Conservation (phyloP, 2,888 invertebrate species). For the Tinea semifulvella region DNA sequence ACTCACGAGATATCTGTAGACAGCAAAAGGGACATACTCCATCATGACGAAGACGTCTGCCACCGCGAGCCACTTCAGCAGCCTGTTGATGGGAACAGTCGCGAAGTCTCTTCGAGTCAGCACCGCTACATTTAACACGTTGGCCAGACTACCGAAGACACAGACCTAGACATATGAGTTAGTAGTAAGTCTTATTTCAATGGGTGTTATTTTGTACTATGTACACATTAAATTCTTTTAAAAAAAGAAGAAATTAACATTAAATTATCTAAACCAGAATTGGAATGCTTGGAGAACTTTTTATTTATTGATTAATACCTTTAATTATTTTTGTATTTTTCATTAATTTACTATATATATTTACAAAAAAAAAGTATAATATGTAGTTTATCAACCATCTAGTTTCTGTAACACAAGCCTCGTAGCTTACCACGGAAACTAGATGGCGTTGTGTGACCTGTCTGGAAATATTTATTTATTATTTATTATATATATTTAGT, state of each 20-base stretch:
- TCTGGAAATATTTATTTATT: background rate
- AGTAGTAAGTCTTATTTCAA: background rate
- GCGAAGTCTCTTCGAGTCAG: slow-evolving; percentile 84
- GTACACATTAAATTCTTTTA: too few relatives aligned
- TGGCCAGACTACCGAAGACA: slow-evolving; percentile 87
- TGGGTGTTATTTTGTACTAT: too few relatives aligned
- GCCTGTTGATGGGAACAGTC: slow-evolving; percentile 84
- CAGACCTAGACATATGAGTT: slow-evolving; percentile 84
- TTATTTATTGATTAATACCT: background rate
- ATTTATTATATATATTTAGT: background rate
- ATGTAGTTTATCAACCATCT: too few relatives aligned
- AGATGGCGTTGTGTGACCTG: too few relatives aligned
- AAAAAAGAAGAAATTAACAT: too few relatives aligned
- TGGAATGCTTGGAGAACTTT: too few relatives aligned
- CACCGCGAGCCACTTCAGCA: slow-evolving; percentile 85
- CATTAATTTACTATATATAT: too few relatives aligned
- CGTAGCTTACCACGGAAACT: too few relatives aligned
- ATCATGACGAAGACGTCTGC: slow-evolving; percentile 92
- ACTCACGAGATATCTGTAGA: slow-evolving; percentile 54
- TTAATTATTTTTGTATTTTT: too few relatives aligned
- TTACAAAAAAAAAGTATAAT: too few relatives aligned
- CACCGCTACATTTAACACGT: slow-evolving; percentile 86
- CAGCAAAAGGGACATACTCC: slow-evolving; percentile 64
- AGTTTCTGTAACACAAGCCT: too few relatives aligned
- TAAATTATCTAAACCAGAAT: too few relatives aligned